Percentiles rank a stretch among this genome's conserved stretches.
These are phyloP conservation scores for Pyralis farinalis DNA, from an alignment of 2,888 invertebrate genomes.

Conservation along the genomic window DNA sequence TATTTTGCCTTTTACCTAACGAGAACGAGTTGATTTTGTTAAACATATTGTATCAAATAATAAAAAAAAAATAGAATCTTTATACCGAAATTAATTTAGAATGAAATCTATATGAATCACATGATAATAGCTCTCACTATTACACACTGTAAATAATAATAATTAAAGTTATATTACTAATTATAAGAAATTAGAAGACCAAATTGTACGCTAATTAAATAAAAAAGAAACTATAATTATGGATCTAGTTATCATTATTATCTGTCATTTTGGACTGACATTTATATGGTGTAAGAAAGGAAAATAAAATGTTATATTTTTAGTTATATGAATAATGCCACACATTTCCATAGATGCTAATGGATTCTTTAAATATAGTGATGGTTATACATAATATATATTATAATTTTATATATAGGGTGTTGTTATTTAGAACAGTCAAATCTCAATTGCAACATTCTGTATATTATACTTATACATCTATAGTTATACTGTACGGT, in stretches of 20 bases:
- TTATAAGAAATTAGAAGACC: conserved; percentile 16
- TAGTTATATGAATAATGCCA: conserved; percentile 3
- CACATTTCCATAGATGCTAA: conserved; percentile 11
- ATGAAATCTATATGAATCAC: not conserved
- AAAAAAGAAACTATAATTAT: not conserved
- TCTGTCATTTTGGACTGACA: conserved; percentile 9
- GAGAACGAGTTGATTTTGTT: too few relatives aligned
- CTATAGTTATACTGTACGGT: conserved; percentile 3
- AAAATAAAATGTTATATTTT: not conserved
- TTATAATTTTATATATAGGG: not conserved
- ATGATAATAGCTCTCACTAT: conserved; percentile 8
- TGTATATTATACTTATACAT: conserved; percentile 5
- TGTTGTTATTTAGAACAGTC: not conserved
- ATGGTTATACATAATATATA: not conserved
- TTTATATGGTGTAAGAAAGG: conserved; percentile 2
- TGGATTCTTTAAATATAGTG: not conserved
- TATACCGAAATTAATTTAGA: not conserved
- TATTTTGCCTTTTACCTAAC: too few relatives aligned
- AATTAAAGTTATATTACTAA: not conserved
- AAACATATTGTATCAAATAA: too few relatives aligned
- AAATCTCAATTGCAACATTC: not conserved
- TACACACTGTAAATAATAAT: conserved; percentile 5
- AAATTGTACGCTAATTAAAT: conserved; percentile 11
- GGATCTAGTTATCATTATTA: not conserved
- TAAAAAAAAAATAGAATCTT: not conserved